Conservation (phyloP, 2,888 invertebrate genomes). For the Galerucella calmariensis region DNA sequence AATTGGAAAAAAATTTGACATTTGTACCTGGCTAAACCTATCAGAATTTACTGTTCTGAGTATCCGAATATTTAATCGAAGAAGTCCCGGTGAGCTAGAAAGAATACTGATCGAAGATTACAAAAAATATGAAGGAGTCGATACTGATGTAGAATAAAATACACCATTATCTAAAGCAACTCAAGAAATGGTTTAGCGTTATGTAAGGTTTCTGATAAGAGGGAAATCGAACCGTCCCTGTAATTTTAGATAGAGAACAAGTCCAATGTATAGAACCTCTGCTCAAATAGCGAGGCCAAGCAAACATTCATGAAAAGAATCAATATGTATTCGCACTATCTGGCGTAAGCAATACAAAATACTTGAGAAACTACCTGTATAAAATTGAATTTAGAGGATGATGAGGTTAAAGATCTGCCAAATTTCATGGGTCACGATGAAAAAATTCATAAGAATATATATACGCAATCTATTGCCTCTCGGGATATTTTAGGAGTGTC, state of each 20-base stretch:
- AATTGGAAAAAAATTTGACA: too few species aligned
- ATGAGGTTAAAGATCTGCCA: too few species aligned
- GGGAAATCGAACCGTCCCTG: conserved; percentile 25
- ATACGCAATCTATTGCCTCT: too few species aligned
- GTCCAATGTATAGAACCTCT: conserved; percentile 10
- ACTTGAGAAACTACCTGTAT: too few species aligned
- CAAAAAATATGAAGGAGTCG: conserved; percentile 18
- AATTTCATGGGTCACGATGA: too few species aligned
- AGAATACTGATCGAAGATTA: conserved; percentile 30
- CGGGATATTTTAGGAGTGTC: too few species aligned
- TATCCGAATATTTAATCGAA: conserved; percentile 32
- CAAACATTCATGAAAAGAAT: conserved; percentile 23
- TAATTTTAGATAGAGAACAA: conserved; percentile 21
- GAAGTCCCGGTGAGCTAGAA: conserved; percentile 32
- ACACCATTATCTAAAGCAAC: conserved; percentile 20
- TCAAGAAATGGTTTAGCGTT: conserved; percentile 13
- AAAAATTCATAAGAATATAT: too few species aligned
- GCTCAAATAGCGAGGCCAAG: conserved; percentile 16
- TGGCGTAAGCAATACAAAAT: too few species aligned
- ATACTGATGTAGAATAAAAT: conserved; percentile 10
- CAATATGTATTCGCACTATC: conserved; percentile 20
- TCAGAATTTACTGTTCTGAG: conserved; percentile 22
- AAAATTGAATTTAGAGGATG: too few species aligned
- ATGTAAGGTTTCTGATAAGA: conserved; percentile 27
- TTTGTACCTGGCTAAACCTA: too few species aligned